Percentiles rank a stretch among this genome's conserved stretches.
phyloP scores from a whole-genome alignment of 2,797 vertebrate genomes.

The Labeo calbasu region DNA sequence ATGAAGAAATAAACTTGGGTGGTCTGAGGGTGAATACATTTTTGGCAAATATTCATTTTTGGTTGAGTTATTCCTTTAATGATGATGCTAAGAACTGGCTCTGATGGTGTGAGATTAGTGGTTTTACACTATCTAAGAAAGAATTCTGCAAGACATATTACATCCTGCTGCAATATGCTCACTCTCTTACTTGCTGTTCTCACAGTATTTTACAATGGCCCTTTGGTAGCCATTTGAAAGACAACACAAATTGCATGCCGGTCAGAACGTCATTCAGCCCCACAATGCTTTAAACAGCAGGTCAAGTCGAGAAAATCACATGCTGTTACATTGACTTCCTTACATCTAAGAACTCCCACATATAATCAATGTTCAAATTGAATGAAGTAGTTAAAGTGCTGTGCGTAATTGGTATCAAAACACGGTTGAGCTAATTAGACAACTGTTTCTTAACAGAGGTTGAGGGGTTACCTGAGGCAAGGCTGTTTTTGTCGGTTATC shows the following conservation, averaged over 20 bases:
- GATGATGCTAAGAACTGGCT: constrained; percentile 10
- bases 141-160: background rate
- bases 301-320: constrained; percentile 10
- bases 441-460: constrained; percentile 22
- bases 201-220: constrained; percentile 2
- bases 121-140: background rate
- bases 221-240: constrained; percentile 2
- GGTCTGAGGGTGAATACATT: background rate
- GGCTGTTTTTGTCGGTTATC: constrained; percentile 4
- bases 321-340: constrained; percentile 27
- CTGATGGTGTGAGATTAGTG: background rate
- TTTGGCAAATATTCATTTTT: background rate
- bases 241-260: background rate
- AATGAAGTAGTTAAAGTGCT: constrained; percentile 38
- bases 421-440: constrained; percentile 38
- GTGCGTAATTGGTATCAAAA: constrained; percentile 48
- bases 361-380: constrained; percentile 50
- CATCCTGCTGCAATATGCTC: background rate
- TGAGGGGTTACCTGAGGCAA: constrained; percentile 25
- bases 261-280: background rate
- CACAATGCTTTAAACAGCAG: background rate
- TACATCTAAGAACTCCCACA: constrained; percentile 24
- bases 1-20: background rate
- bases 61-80: background rate
- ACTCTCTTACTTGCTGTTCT: background rate